Percentiles rank a stretch among this genome's conserved stretches.
These are phyloP conservation scores for Sebastes cheni DNA, from an alignment of 2,797 vertebrate species.

Conservation along the genomic window DNA sequence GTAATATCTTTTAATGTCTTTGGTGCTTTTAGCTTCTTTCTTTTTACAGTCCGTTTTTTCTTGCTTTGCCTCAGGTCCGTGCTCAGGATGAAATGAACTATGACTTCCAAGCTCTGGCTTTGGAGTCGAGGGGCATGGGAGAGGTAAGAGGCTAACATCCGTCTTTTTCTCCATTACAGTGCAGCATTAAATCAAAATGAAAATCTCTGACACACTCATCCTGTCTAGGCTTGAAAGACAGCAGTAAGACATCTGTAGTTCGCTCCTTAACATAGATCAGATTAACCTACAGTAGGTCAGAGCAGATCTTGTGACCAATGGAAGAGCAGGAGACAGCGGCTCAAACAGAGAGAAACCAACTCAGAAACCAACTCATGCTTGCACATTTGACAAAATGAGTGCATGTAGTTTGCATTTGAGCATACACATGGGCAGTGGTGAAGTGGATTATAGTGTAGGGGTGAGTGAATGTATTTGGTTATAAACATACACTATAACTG, in stretches of 20 bases:
- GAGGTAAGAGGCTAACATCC: constrained; percentile 84
- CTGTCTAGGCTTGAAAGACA: neutral
- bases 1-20: neutral
- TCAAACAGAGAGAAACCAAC: neutral
- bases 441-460: neutral
- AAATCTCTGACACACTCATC: neutral
- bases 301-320: neutral
- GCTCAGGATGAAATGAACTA: constrained; percentile 98
- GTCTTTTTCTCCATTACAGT: neutral
- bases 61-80: constrained; percentile 84
- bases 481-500: neutral
- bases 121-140: constrained; percentile 98
- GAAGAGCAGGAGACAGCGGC: neutral
- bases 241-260: neutral
- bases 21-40: neutral
- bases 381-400: neutral
- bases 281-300: neutral
- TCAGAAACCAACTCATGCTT: neutral
- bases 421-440: neutral
- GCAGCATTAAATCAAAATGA: neutral
- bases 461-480: neutral
- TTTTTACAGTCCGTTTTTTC: neutral
- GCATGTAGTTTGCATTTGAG: neutral
- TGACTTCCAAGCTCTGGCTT: constrained; percentile 97
- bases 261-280: neutral